Evolutionary conservation across 1,140 invertebrate species (phyloP), one percentile per base, ranked within the genome.

Genomic region (Tachypleus tridentatus): DNA sequence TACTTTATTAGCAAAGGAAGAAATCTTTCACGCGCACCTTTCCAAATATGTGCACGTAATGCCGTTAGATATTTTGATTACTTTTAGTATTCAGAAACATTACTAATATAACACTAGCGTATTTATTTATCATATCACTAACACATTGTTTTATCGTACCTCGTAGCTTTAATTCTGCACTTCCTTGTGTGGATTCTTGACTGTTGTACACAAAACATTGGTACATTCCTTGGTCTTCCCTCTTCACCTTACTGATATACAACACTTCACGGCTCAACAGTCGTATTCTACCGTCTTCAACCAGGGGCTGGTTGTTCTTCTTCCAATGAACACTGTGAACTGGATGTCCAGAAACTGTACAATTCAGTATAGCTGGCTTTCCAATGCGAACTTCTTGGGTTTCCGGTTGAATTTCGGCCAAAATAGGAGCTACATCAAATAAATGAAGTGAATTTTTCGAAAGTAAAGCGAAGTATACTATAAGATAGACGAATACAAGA

Each of bases 341-440:
- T 74, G 89, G 88, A 79, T 92, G 87, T 80, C 89, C 88, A 49
- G 68, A 67, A 77, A 96, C 89, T 79, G 91, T 88, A 81, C 92
- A 96, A 81, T 94, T 94, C 83, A 96, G 92, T 75, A 93, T 87
- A 77, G 94, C 89, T 73, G 88, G 91, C 81, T 94, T 91, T 74
- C 91, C 92, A 73, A 93, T 82, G 78, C 93, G 93, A 67, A 91
- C 92, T 74, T 90, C 93, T 82, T 93, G 92, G 82, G 93, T 90
- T 73, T 92, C 88, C 73, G 91, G 70, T 57, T 11, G 60, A 5
- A 68, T 56, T 49, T 9, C 60, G 11, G 53, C 67, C 29, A 47
- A 48, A 9, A 68, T 11, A 53, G 67, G 67, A 51, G 67, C 70
- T 69, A 49, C 3, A 63, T 61, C 1, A 8, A n/a, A 8, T 54